phyloP scores from a whole-genome alignment of 2,113 vertebrate genomes.

The Alectura lathami region DNA sequence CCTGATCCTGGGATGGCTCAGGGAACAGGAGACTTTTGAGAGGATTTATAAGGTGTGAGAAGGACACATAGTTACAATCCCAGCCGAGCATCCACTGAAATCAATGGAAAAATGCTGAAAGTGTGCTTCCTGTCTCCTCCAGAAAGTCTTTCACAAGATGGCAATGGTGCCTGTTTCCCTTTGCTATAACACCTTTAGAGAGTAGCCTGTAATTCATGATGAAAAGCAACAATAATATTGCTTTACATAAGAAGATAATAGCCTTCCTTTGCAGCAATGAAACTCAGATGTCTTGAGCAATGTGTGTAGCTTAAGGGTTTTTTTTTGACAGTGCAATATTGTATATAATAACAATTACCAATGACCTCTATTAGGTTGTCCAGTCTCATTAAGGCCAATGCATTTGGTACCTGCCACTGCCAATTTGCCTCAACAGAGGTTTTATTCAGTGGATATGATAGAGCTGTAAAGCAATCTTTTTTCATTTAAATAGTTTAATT shows the following conservation, averaged over 20 bases:
- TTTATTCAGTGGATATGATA: conserved; percentile 95
- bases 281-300: conserved; percentile 65
- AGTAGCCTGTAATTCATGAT: not conserved
- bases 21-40: not conserved
- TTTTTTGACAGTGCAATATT: conserved; percentile 84
- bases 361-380: conserved; percentile 90
- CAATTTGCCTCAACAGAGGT: conserved; percentile 92
- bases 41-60: not conserved
- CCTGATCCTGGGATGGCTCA: not conserved
- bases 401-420: conserved; percentile 88
- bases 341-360: conserved; percentile 93
- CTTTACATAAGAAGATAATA: conserved; percentile 52
- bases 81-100: not conserved
- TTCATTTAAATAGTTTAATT: conserved; percentile 97
- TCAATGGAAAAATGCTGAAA: not conserved
- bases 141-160: not conserved
- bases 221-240: conserved; percentile 30
- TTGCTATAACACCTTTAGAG: not conserved
- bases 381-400: conserved; percentile 82
- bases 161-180: not conserved
- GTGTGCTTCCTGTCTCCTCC: not conserved
- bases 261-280: conserved; percentile 35
- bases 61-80: rapidly evolving
- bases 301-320: conserved; percentile 60
- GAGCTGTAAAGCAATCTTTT: conserved; percentile 95